phyloP scores from a whole-genome alignment of 2,888 invertebrate genomes.

The Agrochola macilenta region DNA sequence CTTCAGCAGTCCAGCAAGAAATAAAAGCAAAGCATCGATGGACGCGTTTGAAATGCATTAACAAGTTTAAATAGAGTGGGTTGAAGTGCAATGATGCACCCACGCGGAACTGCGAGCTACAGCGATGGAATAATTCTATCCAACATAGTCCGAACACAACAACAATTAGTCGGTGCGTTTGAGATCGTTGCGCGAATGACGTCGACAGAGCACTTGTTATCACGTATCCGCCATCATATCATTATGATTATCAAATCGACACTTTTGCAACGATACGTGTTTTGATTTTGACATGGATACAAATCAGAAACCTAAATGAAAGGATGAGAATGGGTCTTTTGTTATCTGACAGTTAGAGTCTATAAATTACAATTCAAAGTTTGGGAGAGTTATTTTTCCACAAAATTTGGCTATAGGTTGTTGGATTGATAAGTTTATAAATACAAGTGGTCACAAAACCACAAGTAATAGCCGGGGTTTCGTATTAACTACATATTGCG shows the following conservation, averaged over 20 bases:
- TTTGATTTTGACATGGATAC: constrained; percentile 24
- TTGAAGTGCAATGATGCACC: constrained; percentile 75
- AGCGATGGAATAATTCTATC: constrained; percentile 71
- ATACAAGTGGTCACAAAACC: constrained; percentile 29
- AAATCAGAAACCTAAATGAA: constrained; percentile 9
- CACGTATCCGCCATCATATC: constrained; percentile 49
- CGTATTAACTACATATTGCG: constrained; percentile 52
- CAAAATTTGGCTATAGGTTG: neutral
- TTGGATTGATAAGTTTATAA: constrained; percentile 24
- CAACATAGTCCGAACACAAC: constrained; percentile 68
- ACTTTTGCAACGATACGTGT: constrained; percentile 45
- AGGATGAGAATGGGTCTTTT: neutral
- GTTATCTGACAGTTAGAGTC: neutral
- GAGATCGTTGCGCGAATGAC: constrained; percentile 28
- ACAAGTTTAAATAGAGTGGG: constrained; percentile 44
- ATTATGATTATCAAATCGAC: constrained; percentile 27
- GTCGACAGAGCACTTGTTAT: constrained; percentile 28
- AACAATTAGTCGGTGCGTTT: constrained; percentile 57
- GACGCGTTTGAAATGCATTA: constrained; percentile 22
- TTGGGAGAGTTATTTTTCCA: neutral
- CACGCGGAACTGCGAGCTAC: constrained; percentile 75
- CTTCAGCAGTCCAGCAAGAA: neutral
- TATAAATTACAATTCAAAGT: neutral
- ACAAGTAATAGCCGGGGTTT: constrained; percentile 18
- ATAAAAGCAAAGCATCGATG: constrained; percentile 47